Evolutionary conservation across 2,113 vertebrate species (phyloP), one percentile per base, ranked within the genome.

Genomic region (Vulpes ferrilata): DNA sequence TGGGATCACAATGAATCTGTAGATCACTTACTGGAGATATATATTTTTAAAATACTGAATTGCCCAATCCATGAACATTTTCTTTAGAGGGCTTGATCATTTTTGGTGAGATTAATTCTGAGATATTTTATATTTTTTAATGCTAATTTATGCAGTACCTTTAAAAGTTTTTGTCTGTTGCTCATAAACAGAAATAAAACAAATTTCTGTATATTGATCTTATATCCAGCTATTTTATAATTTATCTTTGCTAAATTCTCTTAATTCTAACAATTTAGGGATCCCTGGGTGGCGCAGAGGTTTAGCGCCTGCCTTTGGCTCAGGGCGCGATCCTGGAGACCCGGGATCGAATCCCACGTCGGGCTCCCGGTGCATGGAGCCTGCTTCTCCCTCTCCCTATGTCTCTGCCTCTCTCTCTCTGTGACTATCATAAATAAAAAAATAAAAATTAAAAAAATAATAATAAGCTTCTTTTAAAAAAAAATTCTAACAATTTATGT

Each of bases 201-300:
- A 90, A 43, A 71, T 55, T 82, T 82, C 78, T 83, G 10, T 17
- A 57, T n/a, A 35, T 3, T 62, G 20, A 67, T 69, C 67, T 76
- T 48, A 2, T 69, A 76, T 69, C n/a, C 60, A 69, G 43, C 55
- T 60, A 71, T 55, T 15, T 27, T 78, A 17, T 22, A 79, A 69
- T 88, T 90, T 73, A 84, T 38, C 51, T 80, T 80, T 96, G 53
- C 17, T 88, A 88, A 82, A 88, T 82, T 82, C 27, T 7, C 43
- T 93, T 48, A 93, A 55, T 87, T 78, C 74, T 83, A 90, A 69
- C 25, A 67, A 69, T 25, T 69, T 55, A 30, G n/a, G n/a, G n/a
- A n/a, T n/a, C n/a, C n/a, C n/a, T n/a, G n/a, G n/a, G n/a, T n/a
- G n/a, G n/a, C n/a, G n/a, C n/a, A n/a, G n/a, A n/a, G n/a, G n/a